Base-by-base conservation (phyloP, 2,113 vertebrate genomes). In the Nyctereutes procyonoides region DNA sequence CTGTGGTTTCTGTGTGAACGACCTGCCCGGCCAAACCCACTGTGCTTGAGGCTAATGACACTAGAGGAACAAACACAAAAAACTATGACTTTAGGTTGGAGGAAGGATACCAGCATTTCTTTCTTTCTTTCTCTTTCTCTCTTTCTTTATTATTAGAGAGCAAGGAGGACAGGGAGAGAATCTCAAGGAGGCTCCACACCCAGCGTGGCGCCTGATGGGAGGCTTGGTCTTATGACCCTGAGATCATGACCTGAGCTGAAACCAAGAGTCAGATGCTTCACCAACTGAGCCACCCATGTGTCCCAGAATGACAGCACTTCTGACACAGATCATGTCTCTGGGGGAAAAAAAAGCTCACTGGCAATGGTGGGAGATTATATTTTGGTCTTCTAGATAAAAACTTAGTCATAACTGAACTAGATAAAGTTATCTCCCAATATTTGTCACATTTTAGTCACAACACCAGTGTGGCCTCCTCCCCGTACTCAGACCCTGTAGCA, bases 1-100 rank as follows among this genome's bases (percentile, higher is more conserved):
- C 99, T 0, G 99, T 99, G 95, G 99, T 99, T 98, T 99, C 99
- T 0, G 99, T 99, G 98, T 99, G 99, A 65, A 99, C 99, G 8
- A 99, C 99, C 98, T 99, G 99, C 48, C 99, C 99, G 3, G 99
- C 99, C 90, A 99, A 98, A 43, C 99, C 99, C 92, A 99, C 99
- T 0, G 99, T 99, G 98, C 99, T 99, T 94, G 99, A 99, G 35
- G 99, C 99, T 97, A 99, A 99, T 81, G 99, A 99, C 98, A 99
- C 99, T 99, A 98, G 16, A 98, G 98, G 94, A 96, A 84, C 95
- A 98, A 98, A 94, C 86, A 88, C 5, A 95, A 3, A 90, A 94
- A 85, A 98, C 94, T 91, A 92, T 30, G 83, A 43, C 8, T 14
- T 63, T 38, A 77, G 30, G 71, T 19, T 58, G 55, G 65, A 15